Conservation (phyloP, 2,797 vertebrate species). For the Caiman crocodilus region DNA sequence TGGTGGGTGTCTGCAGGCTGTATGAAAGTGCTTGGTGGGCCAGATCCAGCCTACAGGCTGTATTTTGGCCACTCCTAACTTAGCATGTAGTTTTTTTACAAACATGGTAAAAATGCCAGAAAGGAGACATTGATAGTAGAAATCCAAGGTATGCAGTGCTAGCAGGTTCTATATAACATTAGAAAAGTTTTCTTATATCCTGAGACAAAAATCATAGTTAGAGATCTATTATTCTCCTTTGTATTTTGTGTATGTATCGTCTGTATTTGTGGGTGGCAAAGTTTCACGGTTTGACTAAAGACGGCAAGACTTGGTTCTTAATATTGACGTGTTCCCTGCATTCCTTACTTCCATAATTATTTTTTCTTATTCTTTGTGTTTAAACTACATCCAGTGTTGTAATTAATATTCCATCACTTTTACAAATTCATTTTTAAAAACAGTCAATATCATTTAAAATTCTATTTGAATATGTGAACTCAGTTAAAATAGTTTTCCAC, state of each 20-base stretch:
- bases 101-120: not conserved
- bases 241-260: not conserved
- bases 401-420: slow-evolving; percentile 45
- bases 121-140: not conserved
- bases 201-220: not conserved
- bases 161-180: not conserved
- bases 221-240: not conserved
- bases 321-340: slow-evolving; percentile 13
- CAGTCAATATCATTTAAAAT: slow-evolving; percentile 58
- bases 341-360: slow-evolving; percentile 32
- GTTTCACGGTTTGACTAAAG: not conserved
- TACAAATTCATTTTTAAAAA: slow-evolving; percentile 49
- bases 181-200: not conserved
- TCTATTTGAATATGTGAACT: slow-evolving; percentile 51
- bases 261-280: not conserved
- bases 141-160: not conserved
- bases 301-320: not conserved
- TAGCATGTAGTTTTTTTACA: not conserved
- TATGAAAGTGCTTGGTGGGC: no score
- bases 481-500: slow-evolving; percentile 59
- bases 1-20: no score
- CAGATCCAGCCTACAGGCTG: not conserved
- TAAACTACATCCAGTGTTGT: not conserved
- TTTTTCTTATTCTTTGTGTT: slow-evolving; percentile 3
- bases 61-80: not conserved